phyloP scores from a whole-genome alignment of 2,888 invertebrate genomes.

The Chouioia cunea region DNA sequence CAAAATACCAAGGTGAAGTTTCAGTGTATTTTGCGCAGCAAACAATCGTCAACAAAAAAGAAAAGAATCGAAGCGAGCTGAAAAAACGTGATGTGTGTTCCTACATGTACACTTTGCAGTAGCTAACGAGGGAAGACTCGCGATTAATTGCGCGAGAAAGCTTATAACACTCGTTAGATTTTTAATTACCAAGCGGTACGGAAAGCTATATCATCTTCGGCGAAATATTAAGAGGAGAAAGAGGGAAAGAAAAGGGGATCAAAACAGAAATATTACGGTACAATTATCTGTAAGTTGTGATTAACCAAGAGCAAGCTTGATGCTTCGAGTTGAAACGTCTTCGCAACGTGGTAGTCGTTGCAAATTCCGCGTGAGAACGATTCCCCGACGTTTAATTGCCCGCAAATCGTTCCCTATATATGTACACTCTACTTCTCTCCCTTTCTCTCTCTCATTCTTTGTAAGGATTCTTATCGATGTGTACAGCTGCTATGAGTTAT shows the following conservation, averaged over 20 bases:
- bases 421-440: no score
- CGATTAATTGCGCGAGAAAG: conserved; percentile 35
- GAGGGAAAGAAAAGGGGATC: no score
- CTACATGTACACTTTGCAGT: no score
- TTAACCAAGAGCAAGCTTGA: no score
- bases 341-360: not conserved
- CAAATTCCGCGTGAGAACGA: conserved; percentile 6
- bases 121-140: conserved; percentile 43
- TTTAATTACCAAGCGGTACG: no score
- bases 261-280: conserved; percentile 42
- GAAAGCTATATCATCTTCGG: conserved; percentile 29
- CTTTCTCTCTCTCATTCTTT: no score
- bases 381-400: conserved; percentile 8
- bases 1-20: not conserved
- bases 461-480: no score
- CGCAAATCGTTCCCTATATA: not conserved
- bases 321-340: conserved; percentile 1
- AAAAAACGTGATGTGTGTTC: conserved; percentile 28
- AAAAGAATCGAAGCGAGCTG: not conserved
- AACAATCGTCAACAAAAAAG: conserved; percentile 4
- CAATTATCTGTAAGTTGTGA: conserved; percentile 41
- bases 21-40: not conserved
- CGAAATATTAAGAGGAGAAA: conserved; percentile 48
- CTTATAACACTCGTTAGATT: no score
- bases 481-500: not conserved